Base-by-base conservation (phyloP, 2,113 vertebrate genomes). In the Pedetes capensis region DNA sequence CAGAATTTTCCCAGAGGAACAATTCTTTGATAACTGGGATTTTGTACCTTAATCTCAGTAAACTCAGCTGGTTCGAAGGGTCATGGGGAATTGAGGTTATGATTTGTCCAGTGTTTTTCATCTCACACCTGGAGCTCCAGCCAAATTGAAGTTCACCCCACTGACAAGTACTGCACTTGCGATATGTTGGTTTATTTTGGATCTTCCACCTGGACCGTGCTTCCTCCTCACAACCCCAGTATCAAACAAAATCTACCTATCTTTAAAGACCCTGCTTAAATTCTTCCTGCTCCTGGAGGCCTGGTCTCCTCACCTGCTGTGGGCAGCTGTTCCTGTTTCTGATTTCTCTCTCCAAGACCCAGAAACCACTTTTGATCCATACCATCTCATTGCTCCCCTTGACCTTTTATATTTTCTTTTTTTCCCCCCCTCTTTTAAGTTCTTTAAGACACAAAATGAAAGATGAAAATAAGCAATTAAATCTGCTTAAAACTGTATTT, bases 401-500 rank as follows among this genome's bases (percentile, higher is more conserved):
- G 34, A 42, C 18, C 2, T 79, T 74, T 59, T n/a, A 8, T 44
- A 23, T 23, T 55, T 64, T 61, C 18, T 75, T 37, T 8, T 2
- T 23, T 13, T n/a, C n/a, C n/a, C n/a, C n/a, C n/a, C n/a, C 25
- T 71, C 4, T 29, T 78, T 91, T 57, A 66, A 74, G 17, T 92
- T 86, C n/a, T 87, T 88, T 29, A 68, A 20, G 34, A 91, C 20
- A 89, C 14, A 64, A 55, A 55, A 32, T 68, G 37, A 82, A 37
- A 76, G 34, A 59, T 61, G 86, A 82, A 27, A 89, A 69, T 27
- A 20, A 57, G 3, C 18, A 68, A 47, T 5, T 64, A 42, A 53
- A 32, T 63, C 32, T 51, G 13, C 4, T 80, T 85, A 87, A 78
- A 84, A 85, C 63, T 57, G 5, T 29, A 64, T 89, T 66, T 89